Conservation (phyloP, 2,113 vertebrate genomes). For the Ciconia maguari region DNA sequence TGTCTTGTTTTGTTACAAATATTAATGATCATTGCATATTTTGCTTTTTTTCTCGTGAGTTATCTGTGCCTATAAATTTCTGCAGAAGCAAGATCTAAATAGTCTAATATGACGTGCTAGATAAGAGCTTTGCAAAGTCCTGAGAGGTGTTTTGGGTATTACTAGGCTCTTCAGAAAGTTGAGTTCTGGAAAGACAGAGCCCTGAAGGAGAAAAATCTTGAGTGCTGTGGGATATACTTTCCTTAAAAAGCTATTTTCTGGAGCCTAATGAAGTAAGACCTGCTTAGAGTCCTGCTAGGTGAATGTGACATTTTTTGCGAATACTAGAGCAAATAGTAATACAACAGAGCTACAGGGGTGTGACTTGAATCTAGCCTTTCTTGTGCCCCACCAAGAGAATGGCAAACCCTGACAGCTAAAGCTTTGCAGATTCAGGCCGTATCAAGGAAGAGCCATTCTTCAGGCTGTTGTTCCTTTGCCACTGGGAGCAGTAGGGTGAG, state of each 20-base stretch:
- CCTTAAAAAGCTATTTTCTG: background rate
- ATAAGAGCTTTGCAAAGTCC: conserved; percentile 2
- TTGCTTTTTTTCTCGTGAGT: background rate
- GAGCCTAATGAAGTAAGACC: background rate
- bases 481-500: background rate
- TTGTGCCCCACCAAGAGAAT: background rate
- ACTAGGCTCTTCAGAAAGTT: background rate
- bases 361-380: background rate
- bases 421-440: background rate
- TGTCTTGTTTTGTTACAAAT: background rate
- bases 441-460: background rate
- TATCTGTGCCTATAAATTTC: background rate
- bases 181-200: background rate
- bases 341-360: background rate
- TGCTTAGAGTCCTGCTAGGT: background rate
- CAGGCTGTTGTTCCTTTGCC: background rate
- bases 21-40: background rate
- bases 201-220: background rate
- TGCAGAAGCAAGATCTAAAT: background rate
- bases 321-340: background rate
- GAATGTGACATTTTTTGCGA: background rate
- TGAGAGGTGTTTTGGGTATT: background rate
- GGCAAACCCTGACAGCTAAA: background rate
- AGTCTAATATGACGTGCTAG: background rate
- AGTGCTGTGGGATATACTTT: background rate